Conservation (phyloP, 1,140 invertebrate species). For the Chymomyza costata region DNA sequence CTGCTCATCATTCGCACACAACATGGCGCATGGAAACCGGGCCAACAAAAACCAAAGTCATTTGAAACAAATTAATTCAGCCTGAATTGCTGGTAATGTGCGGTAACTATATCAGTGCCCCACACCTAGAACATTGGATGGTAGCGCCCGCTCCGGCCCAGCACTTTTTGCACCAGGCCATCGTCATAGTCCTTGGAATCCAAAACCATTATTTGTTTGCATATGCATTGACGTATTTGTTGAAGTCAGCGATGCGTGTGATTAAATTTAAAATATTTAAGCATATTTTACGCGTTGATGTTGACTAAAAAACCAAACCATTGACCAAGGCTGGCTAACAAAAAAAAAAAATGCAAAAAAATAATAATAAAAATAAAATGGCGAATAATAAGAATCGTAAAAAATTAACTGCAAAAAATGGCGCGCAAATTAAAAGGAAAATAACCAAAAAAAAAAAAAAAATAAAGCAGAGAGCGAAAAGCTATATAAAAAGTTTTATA, state of each 20-base stretch:
- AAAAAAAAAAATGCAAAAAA: neutral
- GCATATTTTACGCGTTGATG: slow-evolving; percentile 71
- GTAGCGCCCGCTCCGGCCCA: neutral
- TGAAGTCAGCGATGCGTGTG: slow-evolving; percentile 62
- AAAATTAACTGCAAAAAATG: slow-evolving; percentile 64
- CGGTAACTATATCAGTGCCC: slow-evolving; percentile 15
- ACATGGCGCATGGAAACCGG: neutral
- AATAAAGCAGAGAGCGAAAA: slow-evolving; percentile 10
- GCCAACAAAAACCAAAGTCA: slow-evolving; percentile 19
- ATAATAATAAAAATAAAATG: too few relatives aligned
- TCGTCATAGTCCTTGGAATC: neutral
- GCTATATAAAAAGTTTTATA: slow-evolving; percentile 30
- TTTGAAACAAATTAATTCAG: slow-evolving; percentile 34
- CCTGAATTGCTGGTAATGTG: slow-evolving; percentile 42
- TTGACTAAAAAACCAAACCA: slow-evolving; percentile 65
- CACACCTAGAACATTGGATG: neutral
- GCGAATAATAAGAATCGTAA: slow-evolving; percentile 71
- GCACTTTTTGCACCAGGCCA: neutral
- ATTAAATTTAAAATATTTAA: slow-evolving; percentile 74
- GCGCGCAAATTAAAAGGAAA: slow-evolving; percentile 65
- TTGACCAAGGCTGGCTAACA: too few relatives aligned
- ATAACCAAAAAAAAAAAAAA: slow-evolving; percentile 17
- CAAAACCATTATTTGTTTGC: slow-evolving; percentile 58
- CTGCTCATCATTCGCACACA: slow-evolving; percentile 4
- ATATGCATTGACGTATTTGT: slow-evolving; percentile 71